Base-by-base conservation (phyloP, 1,140 invertebrate genomes). In the Drosophila mauritiana region DNA sequence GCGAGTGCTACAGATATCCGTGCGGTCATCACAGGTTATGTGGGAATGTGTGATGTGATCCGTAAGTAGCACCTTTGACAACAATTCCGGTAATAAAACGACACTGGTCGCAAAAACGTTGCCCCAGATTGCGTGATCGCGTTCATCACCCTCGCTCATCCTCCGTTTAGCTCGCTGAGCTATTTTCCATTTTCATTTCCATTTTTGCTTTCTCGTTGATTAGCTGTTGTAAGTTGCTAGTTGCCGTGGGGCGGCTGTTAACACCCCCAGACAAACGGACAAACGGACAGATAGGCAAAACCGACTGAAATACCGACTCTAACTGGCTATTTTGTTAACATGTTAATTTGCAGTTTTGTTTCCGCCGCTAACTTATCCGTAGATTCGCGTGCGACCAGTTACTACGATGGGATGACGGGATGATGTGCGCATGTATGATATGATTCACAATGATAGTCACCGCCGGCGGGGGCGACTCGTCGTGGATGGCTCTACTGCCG, bases 281-380 rank as follows among this genome's bases (percentile, higher is more conserved):
- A 39, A 39, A 45, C 4, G 15, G 51, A 53, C 40, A 27, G 68
- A 40, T 40, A 42, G 46, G 34, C 59, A 51, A 45, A 17, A 40
- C 43, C 36, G 39, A 46, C 40, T 40, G 13, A 36, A 7, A 55
- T 37, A 7, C 56, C 4, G 55, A 13, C 27, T 37, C 59, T 84
- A 84, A 80, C 80, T 80, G 72, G 70, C 58, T 73, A 72, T 76
- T 86, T 79, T 88, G 83, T 83, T 79, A 88, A 86, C 79, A 86
- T 86, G 83, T 68, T 86, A 88, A 88, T 86, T 86, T 83, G 78
- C 49, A 73, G 78, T 78, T 86, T 75, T 59, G 76, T 78, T 84
- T 70, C 65, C 78, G 49, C 58, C 39, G 40, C 36, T 76, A 76
- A 46, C 17, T 25, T 73, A 61, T 39, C 31, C 53, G 75, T 69